Evolutionary conservation across 2,113 vertebrate genomes (phyloP), one percentile per base, ranked within the genome.

Genomic region (Leptobrachium ailaonicum): DNA sequence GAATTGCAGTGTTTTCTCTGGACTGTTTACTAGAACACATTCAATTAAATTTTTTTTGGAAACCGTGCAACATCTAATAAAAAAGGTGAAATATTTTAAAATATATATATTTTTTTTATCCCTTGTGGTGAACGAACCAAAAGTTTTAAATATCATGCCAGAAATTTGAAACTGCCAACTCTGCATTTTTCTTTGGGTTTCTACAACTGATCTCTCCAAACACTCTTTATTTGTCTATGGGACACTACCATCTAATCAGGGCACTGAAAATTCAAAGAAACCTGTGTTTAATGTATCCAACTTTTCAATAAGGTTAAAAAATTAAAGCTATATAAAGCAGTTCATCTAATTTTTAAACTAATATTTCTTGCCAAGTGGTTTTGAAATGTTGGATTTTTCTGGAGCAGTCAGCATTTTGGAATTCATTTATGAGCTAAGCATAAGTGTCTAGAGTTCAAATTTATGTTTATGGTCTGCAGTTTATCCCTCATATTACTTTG

Each of bases 351-450:
- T 90, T 93, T 95, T 94, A 92, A 95, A 85, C 79, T 87, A 90
- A 91, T 89, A 86, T 82, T 85, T 90, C 92, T 90, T 95, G 95
- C 94, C 94, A 95, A 94, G 93, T 88, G 86, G 94, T 93, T 97
- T 96, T 94, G 93, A 91, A 95, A 92, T 82, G 87, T 91, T 86
- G 83, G 41, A 86, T 90, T 93, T 93, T 95, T 92, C 90, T 93
- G 93, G 95, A 93, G 89, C 92, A 92, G 94, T 95, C 89, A 93
- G 94, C 91, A 91, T 96, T 95, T 93, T 95, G 93, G 93, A 96
- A 94, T 92, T 93, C 95, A 95, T 96, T 96, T 95, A 95, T 94
- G 93, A 94, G 90, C 85, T 90, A 88, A 92, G 94, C 88, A 88
- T 90, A 91, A 95, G 94, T 88, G 89, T 89, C 87, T 91, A 92